Percentiles rank a stretch among this genome's conserved stretches.
Conservation (phyloP, 2,113 vertebrate species). For the Hippocampus zosterae region DNA sequence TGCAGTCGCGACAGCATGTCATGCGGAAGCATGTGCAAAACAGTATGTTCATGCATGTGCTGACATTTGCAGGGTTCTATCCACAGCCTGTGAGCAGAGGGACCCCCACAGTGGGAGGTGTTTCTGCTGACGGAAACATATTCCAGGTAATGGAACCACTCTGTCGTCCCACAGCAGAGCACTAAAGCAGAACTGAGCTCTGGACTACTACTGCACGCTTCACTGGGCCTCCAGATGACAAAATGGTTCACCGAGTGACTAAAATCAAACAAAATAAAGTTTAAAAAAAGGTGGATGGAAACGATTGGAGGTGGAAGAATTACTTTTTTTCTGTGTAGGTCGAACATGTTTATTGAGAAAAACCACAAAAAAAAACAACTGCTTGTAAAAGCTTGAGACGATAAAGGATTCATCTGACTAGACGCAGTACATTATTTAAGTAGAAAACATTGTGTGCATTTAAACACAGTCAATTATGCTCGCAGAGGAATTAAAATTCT, state of each 20-base stretch:
- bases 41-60: not conserved
- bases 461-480: not conserved
- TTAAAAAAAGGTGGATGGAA: slow-evolving; percentile 30
- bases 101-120: slow-evolving; percentile 41
- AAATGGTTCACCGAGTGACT: slow-evolving; percentile 58
- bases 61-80: slow-evolving; percentile 6
- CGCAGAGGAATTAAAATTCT: slow-evolving; percentile 8
- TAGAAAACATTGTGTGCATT: not conserved
- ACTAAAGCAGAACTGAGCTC: slow-evolving; percentile 66
- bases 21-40: not conserved
- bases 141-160: slow-evolving; percentile 68
- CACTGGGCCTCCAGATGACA: slow-evolving; percentile 63
- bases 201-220: slow-evolving; percentile 64
- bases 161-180: slow-evolving; percentile 55
- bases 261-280: slow-evolving; percentile 60
- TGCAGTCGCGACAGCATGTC: not conserved
- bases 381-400: not conserved
- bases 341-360: slow-evolving; percentile 14
- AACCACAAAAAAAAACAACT: not conserved
- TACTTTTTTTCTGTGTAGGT: slow-evolving; percentile 38
- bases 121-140: slow-evolving; percentile 71
- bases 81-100: slow-evolving; percentile 32
- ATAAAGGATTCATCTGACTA: not conserved
- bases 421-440: not conserved
- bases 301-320: slow-evolving; percentile 55